Conservation (phyloP, 2,888 invertebrate species). For the Sinotaia quadrata region DNA sequence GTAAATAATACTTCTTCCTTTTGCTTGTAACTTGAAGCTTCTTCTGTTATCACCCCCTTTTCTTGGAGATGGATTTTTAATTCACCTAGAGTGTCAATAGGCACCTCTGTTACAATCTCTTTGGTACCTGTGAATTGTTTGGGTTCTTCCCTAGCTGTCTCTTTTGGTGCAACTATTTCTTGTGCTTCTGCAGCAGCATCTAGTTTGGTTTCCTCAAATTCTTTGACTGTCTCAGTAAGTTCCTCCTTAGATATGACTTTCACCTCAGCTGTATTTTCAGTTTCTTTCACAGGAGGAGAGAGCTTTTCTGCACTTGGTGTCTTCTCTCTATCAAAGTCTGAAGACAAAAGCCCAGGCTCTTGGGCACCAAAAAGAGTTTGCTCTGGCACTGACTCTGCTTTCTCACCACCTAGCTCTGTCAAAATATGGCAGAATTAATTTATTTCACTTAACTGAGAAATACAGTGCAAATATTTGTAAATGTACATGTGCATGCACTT, state of each 20-base stretch:
- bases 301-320: slow-evolving; percentile 4
- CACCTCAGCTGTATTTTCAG: slow-evolving; percentile 10
- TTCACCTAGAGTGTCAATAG: too few relatives aligned
- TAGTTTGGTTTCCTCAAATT: slow-evolving; percentile 3
- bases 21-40: too few relatives aligned
- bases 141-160: slow-evolving; percentile 14
- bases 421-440: background rate
- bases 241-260: slow-evolving; percentile 20
- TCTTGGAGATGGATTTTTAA: too few relatives aligned
- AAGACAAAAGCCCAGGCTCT: too few relatives aligned
- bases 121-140: slow-evolving; percentile 7
- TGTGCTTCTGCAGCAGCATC: slow-evolving; percentile 8
- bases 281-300: background rate
- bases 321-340: background rate
- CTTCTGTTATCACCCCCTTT: too few relatives aligned
- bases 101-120: too few relatives aligned
- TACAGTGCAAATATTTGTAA: too few relatives aligned
- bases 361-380: slow-evolving; percentile 2
- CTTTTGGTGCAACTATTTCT: slow-evolving; percentile 4
- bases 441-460: too few relatives aligned
- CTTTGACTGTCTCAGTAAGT: slow-evolving; percentile 21
- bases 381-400: slow-evolving; percentile 10
- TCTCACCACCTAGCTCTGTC: slow-evolving; percentile 25
- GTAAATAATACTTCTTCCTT: too few relatives aligned
- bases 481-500: too few relatives aligned